A percentile compares a stretch with the other conserved stretches of the same genome.
These are phyloP conservation scores for Clarias laeviceps DNA, from an alignment of 2,797 vertebrate genomes.

Conservation along the genomic window DNA sequence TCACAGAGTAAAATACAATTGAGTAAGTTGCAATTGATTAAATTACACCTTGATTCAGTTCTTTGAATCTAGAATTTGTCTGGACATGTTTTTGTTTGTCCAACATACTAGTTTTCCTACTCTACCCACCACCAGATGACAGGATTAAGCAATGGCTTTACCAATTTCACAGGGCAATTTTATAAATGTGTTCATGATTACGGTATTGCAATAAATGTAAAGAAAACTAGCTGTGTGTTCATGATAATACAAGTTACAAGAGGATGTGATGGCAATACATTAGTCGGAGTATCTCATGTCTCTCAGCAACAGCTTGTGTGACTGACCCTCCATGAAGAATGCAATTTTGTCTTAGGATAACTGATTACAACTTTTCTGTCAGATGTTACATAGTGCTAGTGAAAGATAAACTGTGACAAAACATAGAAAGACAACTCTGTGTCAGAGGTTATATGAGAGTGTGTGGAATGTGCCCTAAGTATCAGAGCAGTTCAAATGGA, in stretches of 20 bases:
- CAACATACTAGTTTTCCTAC: background rate
- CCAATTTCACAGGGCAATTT: background rate
- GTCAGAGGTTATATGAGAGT: constrained; percentile 35
- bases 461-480: constrained; percentile 15
- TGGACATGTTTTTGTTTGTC: background rate
- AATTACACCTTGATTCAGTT: background rate
- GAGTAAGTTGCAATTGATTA: background rate
- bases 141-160: background rate
- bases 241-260: background rate
- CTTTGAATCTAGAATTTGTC: background rate
- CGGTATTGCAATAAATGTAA: background rate
- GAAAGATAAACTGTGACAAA: constrained; percentile 38
- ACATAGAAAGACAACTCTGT: constrained; percentile 1
- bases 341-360: constrained; percentile 7
- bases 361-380: constrained; percentile 5
- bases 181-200: background rate
- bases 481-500: background rate
- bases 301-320: constrained; percentile 3
- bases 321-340: background rate
- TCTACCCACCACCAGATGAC: background rate
- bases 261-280: background rate
- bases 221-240: background rate
- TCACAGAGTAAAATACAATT: background rate
- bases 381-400: constrained; percentile 11
- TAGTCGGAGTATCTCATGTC: background rate